Conservation (phyloP, 2,888 invertebrate genomes). For the Serrognathus titanus region DNA sequence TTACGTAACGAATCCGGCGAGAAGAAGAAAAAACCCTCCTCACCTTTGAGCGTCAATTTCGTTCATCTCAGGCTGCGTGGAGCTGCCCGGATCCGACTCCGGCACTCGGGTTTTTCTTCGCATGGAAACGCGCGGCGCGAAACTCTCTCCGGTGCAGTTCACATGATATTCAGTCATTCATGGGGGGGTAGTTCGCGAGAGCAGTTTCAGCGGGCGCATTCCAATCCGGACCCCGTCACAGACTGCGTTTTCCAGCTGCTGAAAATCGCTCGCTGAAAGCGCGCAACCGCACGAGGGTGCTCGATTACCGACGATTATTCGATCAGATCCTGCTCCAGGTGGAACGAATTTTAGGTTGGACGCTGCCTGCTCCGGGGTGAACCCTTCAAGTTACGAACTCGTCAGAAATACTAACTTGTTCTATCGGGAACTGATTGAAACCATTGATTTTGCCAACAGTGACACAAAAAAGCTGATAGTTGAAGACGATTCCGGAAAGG, state of each 20-base stretch:
- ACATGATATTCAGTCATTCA: slow-evolving; percentile 1
- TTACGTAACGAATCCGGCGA: background rate
- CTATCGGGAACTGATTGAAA: no score
- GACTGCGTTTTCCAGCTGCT: slow-evolving; percentile 9
- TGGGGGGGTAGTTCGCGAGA: background rate
- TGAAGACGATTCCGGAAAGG: no score
- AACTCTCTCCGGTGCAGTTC: background rate
- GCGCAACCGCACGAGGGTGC: slow-evolving; percentile 9
- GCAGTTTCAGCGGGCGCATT: slow-evolving; percentile 1
- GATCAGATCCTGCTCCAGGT: slow-evolving; percentile 4
- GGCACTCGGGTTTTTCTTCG: background rate
- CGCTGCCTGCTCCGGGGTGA: no score
- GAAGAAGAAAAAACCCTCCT: background rate
- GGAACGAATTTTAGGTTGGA: no score
- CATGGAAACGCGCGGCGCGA: background rate
- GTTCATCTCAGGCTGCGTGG: slow-evolving; percentile 4
- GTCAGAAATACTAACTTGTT: no score
- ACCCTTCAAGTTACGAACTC: no score
- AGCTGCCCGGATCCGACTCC: background rate
- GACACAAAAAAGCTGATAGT: no score
- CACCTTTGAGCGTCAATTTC: slow-evolving; percentile 8
- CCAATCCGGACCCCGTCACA: slow-evolving; percentile 4
- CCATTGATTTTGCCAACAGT: no score
- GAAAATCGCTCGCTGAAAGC: background rate
- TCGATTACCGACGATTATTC: slow-evolving; percentile 12